Base-by-base conservation (phyloP, 2,888 invertebrate genomes). In the Meteorus cinctellus region DNA sequence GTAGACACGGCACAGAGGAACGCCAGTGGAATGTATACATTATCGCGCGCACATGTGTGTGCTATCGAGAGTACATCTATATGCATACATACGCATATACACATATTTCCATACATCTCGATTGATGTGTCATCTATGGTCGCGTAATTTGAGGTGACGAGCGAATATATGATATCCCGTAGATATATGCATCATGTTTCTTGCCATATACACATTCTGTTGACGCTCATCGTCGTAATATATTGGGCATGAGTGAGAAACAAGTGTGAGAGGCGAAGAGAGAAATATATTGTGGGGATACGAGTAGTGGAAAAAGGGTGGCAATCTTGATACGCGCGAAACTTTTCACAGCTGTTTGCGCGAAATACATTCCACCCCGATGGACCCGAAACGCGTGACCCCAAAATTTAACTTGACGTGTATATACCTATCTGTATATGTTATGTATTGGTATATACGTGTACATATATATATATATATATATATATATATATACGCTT, bases 341-440 rank as follows among this genome's bases (percentile, higher is more conserved):
- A 75, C 62, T 70, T 67, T 65, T 41, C 65, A 36, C 75, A 75
- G 75, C 71, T 75, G 75, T 75, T 75, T 60, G 68, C 27, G 51
- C 65, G 41, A 65, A 70, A 55, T 48, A 71, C 63, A 71, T 55
- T 75, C 65, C 45, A 66, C 65, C 59, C 59, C 41, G 59, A 59
- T 66, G 36, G 51, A 71, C 55, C 27, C 65, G 45, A 59, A 31
- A 59, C 65, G 55, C 24, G 24, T 55, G 55, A 55, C 55, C 55
- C 55, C 55, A 65, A 75, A 78, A 79, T 79, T 78, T 70, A 72
- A 78, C 27, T 59, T 62, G 79, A 78, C 77, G 66, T 73, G 34
- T 48, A 66, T 19, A 70, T 67, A 67, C 67, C 19, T 19, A 60
- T 16, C n/a, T n/a, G 65, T 55, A 45, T 24, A 34, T 59, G 68